A percentile compares a stretch with the other conserved stretches of the same genome.
These are phyloP conservation scores for Mythimna impura DNA, from an alignment of 2,888 invertebrate species.

Conservation along the genomic window DNA sequence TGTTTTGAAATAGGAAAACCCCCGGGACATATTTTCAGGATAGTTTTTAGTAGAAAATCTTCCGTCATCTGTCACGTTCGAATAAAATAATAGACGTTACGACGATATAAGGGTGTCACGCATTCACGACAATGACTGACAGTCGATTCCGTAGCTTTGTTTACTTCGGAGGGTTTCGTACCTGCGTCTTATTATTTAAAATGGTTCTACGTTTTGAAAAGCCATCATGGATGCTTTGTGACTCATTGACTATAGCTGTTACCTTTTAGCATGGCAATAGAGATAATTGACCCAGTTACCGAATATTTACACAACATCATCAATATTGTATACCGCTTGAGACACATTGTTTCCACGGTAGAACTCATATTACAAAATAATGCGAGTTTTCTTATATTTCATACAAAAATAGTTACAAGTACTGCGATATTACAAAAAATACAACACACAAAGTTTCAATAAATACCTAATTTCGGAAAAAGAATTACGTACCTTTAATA, in stretches of 20 bases:
- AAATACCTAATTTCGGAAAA: too few relatives aligned
- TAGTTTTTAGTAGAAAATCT: conserved; percentile 5
- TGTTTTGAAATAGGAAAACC: not conserved
- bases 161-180: not conserved
- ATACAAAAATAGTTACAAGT: too few relatives aligned
- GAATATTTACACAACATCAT: too few relatives aligned
- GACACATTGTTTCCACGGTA: too few relatives aligned
- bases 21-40: too few relatives aligned
- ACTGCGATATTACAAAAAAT: too few relatives aligned
- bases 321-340: too few relatives aligned
- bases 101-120: conserved; percentile 12
- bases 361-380: too few relatives aligned
- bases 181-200: conserved; percentile 1
- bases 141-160: conserved; percentile 31
- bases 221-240: not conserved
- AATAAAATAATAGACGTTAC: conserved; percentile 21
- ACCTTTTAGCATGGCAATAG: not conserved
- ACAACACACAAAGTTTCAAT: too few relatives aligned
- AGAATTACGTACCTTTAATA: too few relatives aligned
- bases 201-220: not conserved
- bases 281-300: not conserved
- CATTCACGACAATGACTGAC: conserved; percentile 18
- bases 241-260: not conserved
- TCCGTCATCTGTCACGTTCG: conserved; percentile 4
- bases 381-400: too few relatives aligned